These are phyloP conservation scores for Lamellibrachia columna DNA, from an alignment of 2,888 invertebrate species.

Conservation along the genomic window DNA sequence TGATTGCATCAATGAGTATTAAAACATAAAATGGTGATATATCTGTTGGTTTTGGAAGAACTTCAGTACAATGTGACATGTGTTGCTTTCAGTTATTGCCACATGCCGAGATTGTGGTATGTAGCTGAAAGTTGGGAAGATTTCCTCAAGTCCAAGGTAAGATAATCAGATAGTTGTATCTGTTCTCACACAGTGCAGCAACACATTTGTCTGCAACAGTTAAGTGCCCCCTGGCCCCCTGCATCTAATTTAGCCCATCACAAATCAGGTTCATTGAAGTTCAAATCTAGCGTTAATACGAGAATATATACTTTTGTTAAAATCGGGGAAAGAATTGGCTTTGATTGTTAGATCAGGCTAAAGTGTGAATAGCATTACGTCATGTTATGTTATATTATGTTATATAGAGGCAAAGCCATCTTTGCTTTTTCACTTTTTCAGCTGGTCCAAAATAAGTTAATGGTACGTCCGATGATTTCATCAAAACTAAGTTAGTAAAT, in stretches of 20 bases:
- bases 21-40: background rate
- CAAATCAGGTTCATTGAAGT: no score
- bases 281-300: no score
- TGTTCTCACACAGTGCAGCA: background rate
- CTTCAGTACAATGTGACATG: conserved; percentile 25
- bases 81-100: conserved; percentile 76
- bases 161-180: background rate
- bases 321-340: no score
- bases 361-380: no score
- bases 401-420: no score
- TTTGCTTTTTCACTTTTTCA: no score
- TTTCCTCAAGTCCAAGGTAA: conserved; percentile 95
- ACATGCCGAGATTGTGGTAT: conserved; percentile 92
- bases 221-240: background rate
- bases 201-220: background rate
- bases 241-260: no score
- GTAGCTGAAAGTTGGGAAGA: conserved; percentile 97
- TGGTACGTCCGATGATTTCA: no score
- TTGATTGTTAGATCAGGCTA: no score
- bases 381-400: no score
- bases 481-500: no score
- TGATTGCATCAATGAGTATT: background rate
- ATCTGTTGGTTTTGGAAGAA: background rate
- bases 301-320: background rate
- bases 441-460: no score